phyloP scores from a whole-genome alignment of 2,113 vertebrate genomes.

The Bos javanicus region DNA sequence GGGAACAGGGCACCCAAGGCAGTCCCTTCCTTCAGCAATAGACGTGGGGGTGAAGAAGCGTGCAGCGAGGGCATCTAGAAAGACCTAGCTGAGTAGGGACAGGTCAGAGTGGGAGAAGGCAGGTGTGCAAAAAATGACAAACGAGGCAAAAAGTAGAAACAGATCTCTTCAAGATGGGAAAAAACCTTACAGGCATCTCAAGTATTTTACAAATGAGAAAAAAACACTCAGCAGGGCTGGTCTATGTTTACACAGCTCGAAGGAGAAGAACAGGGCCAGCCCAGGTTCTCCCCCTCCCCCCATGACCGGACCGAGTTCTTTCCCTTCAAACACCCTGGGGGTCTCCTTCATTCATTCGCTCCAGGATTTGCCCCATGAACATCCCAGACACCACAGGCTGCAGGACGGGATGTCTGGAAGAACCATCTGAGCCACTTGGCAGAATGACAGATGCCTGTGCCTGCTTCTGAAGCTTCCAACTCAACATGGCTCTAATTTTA shows the following conservation, averaged over 20 bases:
- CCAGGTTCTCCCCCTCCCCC: neutral
- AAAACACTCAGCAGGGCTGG: neutral
- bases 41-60: accelerated
- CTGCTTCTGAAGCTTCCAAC: neutral
- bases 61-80: neutral
- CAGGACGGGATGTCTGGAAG: accelerated
- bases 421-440: neutral
- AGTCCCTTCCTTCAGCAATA: neutral
- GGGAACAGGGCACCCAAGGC: neutral
- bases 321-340: neutral
- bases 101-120: too few relatives aligned
- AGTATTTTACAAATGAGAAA: neutral
- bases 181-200: neutral
- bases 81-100: neutral
- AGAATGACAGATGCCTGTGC: neutral
- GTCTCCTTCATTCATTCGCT: neutral
- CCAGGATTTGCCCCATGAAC: neutral
- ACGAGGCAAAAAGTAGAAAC: neutral
- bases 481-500: neutral
- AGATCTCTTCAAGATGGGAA: neutral
- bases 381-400: neutral
- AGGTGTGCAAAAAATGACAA: neutral
- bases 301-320: neutral
- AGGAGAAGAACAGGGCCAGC: neutral
- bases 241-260: neutral